phyloP scores from a whole-genome alignment of 2,113 vertebrate genomes.

The Etia nguti region DNA sequence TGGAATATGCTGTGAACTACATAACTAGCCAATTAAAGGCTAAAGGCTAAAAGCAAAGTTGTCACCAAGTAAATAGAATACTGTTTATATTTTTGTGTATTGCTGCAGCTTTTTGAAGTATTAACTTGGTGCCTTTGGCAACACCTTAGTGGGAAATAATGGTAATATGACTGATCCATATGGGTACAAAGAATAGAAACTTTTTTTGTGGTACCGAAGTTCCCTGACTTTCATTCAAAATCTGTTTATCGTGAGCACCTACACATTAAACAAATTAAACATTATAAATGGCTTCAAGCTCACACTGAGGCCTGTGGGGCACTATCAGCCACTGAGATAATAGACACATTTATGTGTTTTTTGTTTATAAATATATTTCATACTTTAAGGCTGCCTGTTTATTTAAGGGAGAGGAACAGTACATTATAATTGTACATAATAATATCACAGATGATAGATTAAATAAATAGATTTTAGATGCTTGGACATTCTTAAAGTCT shows the following conservation, averaged over 20 bases:
- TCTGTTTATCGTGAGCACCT: neutral
- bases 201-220: neutral
- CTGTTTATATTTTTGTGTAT: neutral
- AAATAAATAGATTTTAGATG: neutral
- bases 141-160: neutral
- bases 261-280: neutral
- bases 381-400: neutral
- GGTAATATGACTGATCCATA: neutral
- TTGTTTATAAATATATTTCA: no score
- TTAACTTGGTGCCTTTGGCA: neutral
- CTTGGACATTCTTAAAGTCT: neutral
- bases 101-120: neutral
- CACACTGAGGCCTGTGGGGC: neutral
- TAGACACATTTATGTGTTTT: neutral
- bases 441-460: neutral
- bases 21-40: neutral
- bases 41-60: neutral
- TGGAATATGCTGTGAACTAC: neutral
- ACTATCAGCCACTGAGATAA: neutral
- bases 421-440: neutral
- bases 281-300: neutral
- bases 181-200: neutral
- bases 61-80: neutral
- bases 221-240: neutral
- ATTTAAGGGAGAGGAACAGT: neutral